Evolutionary conservation across 1,140 invertebrate species (phyloP).

Genomic region (Tetraneura akinire): DNA sequence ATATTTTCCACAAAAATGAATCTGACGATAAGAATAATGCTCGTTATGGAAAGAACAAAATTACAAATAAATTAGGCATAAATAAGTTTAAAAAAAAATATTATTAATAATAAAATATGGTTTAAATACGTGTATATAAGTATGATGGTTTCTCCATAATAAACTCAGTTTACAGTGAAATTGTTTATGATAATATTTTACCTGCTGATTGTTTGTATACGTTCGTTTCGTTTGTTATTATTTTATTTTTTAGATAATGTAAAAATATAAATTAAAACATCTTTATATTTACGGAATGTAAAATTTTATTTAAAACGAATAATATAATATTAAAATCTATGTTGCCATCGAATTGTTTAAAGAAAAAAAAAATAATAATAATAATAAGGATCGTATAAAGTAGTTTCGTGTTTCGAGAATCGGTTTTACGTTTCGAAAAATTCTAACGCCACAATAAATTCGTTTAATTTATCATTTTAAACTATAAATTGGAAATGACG

Average conservation of each 20-base stretch:
- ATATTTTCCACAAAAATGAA: no score
- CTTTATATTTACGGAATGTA: not conserved
- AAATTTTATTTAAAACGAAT: not conserved
- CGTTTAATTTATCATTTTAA: not conserved
- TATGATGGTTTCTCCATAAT: no score
- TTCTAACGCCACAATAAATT: not conserved
- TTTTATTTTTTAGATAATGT: no score
- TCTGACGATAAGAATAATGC: not conserved
- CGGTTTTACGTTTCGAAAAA: not conserved
- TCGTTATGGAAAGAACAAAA: not conserved
- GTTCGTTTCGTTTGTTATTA: not conserved
- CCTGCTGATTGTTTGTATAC: not conserved
- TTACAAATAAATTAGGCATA: not conserved
- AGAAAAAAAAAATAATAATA: no score
- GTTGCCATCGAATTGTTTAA: no score
- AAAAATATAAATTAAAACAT: not conserved
- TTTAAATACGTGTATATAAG: not conserved
- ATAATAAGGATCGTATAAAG: no score
- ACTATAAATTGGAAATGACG: not conserved
- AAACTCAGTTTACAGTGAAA: not conserved
- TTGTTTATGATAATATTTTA: conserved; percentile 8
- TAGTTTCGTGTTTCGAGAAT: no score
- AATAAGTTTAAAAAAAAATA: not conserved
- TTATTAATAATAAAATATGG: not conserved
- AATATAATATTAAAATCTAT: no score